Evolutionary conservation across 2,888 invertebrate species (phyloP), one percentile per base, ranked within the genome.

Genomic region (Cheilosia variabilis): DNA sequence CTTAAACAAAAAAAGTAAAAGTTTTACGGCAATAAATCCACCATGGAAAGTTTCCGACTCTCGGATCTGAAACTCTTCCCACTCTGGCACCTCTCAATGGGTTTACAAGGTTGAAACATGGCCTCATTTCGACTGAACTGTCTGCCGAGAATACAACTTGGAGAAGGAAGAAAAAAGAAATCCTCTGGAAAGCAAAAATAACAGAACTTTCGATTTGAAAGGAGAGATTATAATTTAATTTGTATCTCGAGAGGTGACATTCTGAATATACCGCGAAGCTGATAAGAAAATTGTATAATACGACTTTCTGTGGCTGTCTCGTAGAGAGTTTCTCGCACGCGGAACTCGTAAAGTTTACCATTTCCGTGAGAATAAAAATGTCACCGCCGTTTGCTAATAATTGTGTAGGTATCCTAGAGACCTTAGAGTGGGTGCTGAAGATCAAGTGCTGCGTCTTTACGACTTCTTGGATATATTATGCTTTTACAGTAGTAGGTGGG

Each of bases 11-110:
- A 43, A 27, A 53, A 27, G 27, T 2, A 15, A 55, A 68, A 68
- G 43, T 68, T 68, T 68, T 41, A 43, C 24, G 45, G 9, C 55
- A 43, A 63, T 47, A 68, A 68, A 68, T 68, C 43, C 31, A 45
- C 53, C 41, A 27, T 43, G 55, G 43, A 55, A 68, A 68, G 53
- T 68, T 53, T 68, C 27, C 19, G 55, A 68, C 27, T 43, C 41
- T 43, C 27, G 43, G 41, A 53, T 37, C 37, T 52, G 41, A 22
- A 41, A 43, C 43, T 68, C 53, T 34, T 55, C 53, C 68, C 53
- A 68, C 41, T 55, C 5, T 17, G 47, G 41, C 68, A 55, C 43
- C 27, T 27, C 37, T 41, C 24, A 68, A 43, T 53, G 53, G 55
- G 55, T 43, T 43, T 43, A 55, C 17, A 24, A 37, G 68, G 22